Evolutionary conservation across 2,113 vertebrate species (phyloP).

Genomic region (Gobiocypris rarus): DNA sequence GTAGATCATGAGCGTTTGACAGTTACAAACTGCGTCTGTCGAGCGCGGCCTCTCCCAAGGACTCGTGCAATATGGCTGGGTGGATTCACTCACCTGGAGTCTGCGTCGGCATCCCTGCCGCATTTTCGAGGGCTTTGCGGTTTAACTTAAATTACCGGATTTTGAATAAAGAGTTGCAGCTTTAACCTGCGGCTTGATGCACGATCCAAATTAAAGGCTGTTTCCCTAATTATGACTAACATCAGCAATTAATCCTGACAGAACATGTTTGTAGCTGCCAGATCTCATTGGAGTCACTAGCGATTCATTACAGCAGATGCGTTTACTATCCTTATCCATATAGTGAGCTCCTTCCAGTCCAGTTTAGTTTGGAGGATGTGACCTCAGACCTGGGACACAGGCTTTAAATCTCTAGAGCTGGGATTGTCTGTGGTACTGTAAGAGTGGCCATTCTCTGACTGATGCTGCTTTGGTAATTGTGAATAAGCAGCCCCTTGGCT

Average conservation of each 20-base stretch:
- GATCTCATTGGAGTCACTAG: neutral
- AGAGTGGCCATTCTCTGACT: neutral
- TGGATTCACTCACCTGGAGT: conserved; percentile 63
- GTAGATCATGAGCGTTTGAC: conserved; percentile 76
- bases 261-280: conserved; percentile 19
- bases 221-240: conserved; percentile 16
- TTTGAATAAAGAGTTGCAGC: conserved; percentile 5
- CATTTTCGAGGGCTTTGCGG: conserved; percentile 40
- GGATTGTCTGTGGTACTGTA: neutral
- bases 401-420: neutral
- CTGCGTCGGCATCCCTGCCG: conserved; percentile 61
- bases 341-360: neutral
- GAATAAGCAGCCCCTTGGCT: conserved; percentile 25
- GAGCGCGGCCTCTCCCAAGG: conserved; percentile 72
- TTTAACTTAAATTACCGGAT: conserved; percentile 15
- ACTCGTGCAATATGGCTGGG: conserved; percentile 71
- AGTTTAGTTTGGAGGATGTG: neutral
- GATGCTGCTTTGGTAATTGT: conserved; percentile 38
- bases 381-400: neutral
- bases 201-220: neutral
- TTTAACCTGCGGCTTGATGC: neutral
- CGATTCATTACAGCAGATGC: neutral
- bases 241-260: conserved; percentile 26
- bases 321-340: neutral
- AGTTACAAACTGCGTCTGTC: conserved; percentile 79